phyloP scores from a whole-genome alignment of 2,797 vertebrate species.

The Hyperoplus lanceolatus region DNA sequence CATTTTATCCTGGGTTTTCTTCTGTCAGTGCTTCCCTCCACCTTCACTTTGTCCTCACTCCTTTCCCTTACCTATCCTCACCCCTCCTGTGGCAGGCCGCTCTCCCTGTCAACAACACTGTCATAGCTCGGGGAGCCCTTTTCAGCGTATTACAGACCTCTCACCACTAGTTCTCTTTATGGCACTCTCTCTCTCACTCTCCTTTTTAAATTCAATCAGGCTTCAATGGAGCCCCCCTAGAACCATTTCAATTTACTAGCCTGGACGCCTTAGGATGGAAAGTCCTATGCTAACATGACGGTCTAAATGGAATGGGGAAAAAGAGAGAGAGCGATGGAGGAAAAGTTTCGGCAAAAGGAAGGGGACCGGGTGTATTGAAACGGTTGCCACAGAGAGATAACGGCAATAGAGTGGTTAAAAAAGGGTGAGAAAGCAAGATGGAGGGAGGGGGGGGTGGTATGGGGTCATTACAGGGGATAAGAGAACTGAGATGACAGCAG shows the following conservation, averaged over 20 bases:
- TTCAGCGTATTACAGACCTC: constrained; percentile 77
- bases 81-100: constrained; percentile 4
- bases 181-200: constrained; percentile 83
- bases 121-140: constrained; percentile 79
- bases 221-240: constrained; percentile 79
- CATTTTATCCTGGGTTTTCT: not conserved
- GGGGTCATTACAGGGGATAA: constrained; percentile 62
- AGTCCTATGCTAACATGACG: constrained; percentile 73
- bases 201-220: constrained; percentile 89
- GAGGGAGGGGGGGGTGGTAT: constrained; percentile 54
- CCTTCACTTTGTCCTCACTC: constrained; percentile 1
- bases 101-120: constrained; percentile 55
- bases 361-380: constrained; percentile 51
- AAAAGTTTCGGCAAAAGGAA: constrained; percentile 37
- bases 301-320: constrained; percentile 74
- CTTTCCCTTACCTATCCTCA: constrained; percentile 21
- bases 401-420: constrained; percentile 67
- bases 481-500: constrained; percentile 52
- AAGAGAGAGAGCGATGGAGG: constrained; percentile 43
- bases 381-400: constrained; percentile 66
- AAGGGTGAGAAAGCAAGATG: constrained; percentile 64
- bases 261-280: constrained; percentile 81
- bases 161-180: constrained; percentile 82
- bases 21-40: constrained; percentile 1
- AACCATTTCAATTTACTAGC: constrained; percentile 90